Evolutionary conservation across 2,888 invertebrate species (phyloP), one percentile per base, ranked within the genome.

Genomic region (Noctua comes): DNA sequence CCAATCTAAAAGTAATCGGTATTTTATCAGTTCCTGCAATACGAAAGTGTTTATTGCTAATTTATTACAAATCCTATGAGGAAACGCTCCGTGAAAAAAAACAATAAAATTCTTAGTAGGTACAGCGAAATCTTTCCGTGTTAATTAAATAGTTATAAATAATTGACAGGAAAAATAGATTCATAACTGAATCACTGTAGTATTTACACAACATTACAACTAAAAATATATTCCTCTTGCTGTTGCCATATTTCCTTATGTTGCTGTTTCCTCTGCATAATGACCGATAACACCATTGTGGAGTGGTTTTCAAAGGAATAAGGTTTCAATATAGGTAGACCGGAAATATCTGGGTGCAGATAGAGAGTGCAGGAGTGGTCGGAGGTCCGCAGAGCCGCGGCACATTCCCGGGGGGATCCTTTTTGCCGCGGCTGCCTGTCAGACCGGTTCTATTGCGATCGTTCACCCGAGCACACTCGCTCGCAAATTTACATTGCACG

Each of bases 401-500:
- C 85, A 89, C 93, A 94, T 95, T 95, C 95, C 94, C 94, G 90
- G 92, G 93, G 93, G 93, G 93, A 94, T 95, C 93, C 94, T 95
- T 95, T 94, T 93, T 94, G 92, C 93, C 88, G 90, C 87, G 88
- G 86, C 79, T 85, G 90, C 91, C 88, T 85, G 92, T 92, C 91
- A 88, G 93, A 96, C 96, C 96, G 95, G 96, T 96, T 96, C 92
- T 90, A 89, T 89, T 77, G 92, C 93, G 96, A 95, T 89, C 96
- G 94, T 96, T 96, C 95, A 96, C 96, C 95, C 94, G 93, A 90
- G 88, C 89, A 87, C 87, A 88, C 85, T 82, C 90, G 90, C 89
- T 94, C 92, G 95, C 94, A 90, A 95, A 95, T 93, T 93, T 92
- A 91, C 91, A 89, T 91, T 90, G 89, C 88, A 85, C 88, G 85